Conservation (phyloP, 2,797 vertebrate species). For the Dicrostonyx torquatus region DNA sequence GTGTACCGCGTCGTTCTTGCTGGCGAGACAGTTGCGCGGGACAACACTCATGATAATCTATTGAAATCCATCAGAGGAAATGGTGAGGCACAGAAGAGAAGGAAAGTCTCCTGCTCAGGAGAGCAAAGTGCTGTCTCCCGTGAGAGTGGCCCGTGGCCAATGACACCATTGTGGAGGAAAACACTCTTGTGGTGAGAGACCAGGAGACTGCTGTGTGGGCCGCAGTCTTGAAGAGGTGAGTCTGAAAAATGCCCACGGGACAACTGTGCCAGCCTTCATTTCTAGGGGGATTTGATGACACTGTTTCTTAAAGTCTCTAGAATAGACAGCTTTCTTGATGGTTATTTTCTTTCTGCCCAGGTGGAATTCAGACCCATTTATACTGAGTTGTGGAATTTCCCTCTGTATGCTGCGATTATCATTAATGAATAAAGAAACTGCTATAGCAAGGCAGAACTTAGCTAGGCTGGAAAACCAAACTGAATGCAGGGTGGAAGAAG, state of each 20-base stretch:
- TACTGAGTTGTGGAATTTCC: too few species aligned
- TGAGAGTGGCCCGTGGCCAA: not conserved
- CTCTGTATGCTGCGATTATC: too few species aligned
- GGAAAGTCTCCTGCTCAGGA: not conserved
- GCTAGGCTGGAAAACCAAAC: too few species aligned
- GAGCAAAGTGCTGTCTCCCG: not conserved
- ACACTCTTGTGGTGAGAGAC: not conserved
- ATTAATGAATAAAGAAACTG: too few species aligned
- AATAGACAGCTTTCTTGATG: not conserved
- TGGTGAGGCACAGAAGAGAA: not conserved
- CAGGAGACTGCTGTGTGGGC: not conserved
- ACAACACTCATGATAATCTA: too few species aligned
- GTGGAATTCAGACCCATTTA: not conserved
- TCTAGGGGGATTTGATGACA: not conserved
- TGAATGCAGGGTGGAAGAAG: too few species aligned
- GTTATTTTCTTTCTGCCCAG: not conserved
- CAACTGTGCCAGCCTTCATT: not conserved
- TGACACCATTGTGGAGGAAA: not conserved
- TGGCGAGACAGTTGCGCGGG: too few species aligned
- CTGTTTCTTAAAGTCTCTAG: not conserved
- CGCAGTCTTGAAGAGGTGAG: not conserved
- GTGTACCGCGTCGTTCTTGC: too few species aligned
- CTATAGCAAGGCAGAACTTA: too few species aligned
- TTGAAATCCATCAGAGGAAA: not conserved
- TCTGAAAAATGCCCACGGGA: not conserved